Evolutionary conservation across 2,797 vertebrate genomes (phyloP).

Genomic region (Emydoidea blandingii): DNA sequence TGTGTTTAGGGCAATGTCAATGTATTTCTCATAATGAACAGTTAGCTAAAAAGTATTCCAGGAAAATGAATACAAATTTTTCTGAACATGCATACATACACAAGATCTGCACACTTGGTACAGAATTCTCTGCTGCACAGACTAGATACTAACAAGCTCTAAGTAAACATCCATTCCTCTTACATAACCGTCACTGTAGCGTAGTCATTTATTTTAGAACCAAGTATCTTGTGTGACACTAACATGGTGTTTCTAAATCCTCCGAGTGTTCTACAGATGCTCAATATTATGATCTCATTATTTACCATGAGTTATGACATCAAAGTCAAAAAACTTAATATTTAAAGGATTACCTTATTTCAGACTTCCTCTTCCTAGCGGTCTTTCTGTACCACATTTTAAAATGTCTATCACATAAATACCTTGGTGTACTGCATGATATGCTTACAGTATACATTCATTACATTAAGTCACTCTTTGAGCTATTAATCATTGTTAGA

Average conservation of each 20-base stretch:
- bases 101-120: not conserved
- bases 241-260: not conserved
- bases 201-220: not conserved
- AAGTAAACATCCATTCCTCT: not conserved
- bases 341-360: not conserved
- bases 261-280: not conserved
- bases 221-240: not conserved
- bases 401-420: not conserved
- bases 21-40: not conserved
- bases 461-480: constrained; percentile 26
- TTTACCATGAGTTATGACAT: not conserved
- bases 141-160: not conserved
- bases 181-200: not conserved
- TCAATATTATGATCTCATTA: not conserved
- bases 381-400: not conserved
- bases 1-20: not conserved
- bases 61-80: not conserved
- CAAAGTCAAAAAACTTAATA: constrained; percentile 23
- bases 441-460: constrained; percentile 23
- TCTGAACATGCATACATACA: fast-evolving
- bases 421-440: not conserved
- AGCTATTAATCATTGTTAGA: constrained; percentile 59
- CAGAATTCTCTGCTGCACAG: not conserved
- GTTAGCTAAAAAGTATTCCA: not conserved
- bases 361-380: constrained; percentile 17